Percentiles rank a stretch among this genome's conserved stretches.
Conservation (phyloP, 2,113 vertebrate species). For the Hypanus sabinus region DNA sequence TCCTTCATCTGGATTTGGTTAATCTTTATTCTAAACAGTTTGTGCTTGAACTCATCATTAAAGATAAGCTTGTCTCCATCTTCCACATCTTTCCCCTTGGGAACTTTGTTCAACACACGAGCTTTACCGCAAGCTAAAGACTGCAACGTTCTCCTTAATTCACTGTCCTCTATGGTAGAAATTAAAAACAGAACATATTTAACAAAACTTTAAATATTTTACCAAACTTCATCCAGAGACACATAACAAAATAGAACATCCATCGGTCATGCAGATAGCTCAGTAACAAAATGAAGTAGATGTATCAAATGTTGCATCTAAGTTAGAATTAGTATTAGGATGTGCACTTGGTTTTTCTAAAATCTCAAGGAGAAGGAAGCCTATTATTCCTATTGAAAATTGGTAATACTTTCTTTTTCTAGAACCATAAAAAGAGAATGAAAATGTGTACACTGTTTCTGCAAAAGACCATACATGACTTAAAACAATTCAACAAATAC, state of each 20-base stretch:
- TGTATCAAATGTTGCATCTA: background rate
- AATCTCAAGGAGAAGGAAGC: no score
- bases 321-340: no score
- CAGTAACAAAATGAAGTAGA: background rate
- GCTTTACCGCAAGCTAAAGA: constrained; percentile 72
- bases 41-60: constrained; percentile 69
- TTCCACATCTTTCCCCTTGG: constrained; percentile 68
- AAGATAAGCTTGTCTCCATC: constrained; percentile 67
- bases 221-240: background rate
- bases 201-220: no score
- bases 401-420: no score
- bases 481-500: no score
- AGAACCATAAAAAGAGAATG: no score
- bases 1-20: constrained; percentile 78
- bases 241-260: background rate
- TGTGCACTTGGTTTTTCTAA: no score
- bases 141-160: constrained; percentile 66
- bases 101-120: constrained; percentile 62
- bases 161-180: constrained; percentile 58
- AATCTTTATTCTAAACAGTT: constrained; percentile 73
- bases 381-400: no score
- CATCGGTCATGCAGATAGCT: no score
- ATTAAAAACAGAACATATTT: constrained; percentile 15
- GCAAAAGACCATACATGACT: no score
- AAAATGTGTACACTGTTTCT: no score